Percentiles rank a stretch among this genome's conserved stretches.
phyloP scores from a whole-genome alignment of 2,113 vertebrate genomes.

The Cyanoramphus novaezelandiae region DNA sequence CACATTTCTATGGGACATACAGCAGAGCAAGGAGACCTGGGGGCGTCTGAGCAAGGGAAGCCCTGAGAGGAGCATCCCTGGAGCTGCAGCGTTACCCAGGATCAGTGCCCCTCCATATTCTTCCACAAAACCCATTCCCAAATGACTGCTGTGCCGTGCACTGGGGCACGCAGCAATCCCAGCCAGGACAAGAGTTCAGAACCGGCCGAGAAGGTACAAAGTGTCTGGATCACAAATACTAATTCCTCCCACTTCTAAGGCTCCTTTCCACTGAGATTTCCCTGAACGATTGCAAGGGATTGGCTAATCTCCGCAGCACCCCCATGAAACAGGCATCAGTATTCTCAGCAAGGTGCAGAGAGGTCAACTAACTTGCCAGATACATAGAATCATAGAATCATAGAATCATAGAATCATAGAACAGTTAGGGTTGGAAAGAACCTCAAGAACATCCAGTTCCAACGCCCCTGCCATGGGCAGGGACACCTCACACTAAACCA shows the following conservation, averaged over 20 bases:
- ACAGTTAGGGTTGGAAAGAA: no score
- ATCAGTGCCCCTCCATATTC: neutral
- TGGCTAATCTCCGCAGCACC: neutral
- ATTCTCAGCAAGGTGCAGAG: neutral
- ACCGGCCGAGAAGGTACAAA: neutral
- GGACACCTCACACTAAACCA: no score
- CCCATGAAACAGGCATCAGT: fast-evolving
- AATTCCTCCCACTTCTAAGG: neutral
- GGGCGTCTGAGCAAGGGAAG: neutral
- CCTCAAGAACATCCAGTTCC: no score
- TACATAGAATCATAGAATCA: no score
- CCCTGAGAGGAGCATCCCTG: neutral
- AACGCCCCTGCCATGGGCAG: no score
- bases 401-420: no score
- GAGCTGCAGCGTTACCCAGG: neutral
- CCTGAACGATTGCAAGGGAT: neutral
- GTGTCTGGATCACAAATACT: neutral
- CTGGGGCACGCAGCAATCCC: fast-evolving
- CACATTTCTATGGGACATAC: neutral
- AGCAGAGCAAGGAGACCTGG: neutral
- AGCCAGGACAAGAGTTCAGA: neutral
- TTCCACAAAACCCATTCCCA: neutral
- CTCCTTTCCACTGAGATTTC: neutral
- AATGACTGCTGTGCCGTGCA: fast-evolving
- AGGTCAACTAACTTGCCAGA: neutral